Evolutionary conservation across 2,113 vertebrate genomes (phyloP).

Genomic region (Mormoops blainvillei): DNA sequence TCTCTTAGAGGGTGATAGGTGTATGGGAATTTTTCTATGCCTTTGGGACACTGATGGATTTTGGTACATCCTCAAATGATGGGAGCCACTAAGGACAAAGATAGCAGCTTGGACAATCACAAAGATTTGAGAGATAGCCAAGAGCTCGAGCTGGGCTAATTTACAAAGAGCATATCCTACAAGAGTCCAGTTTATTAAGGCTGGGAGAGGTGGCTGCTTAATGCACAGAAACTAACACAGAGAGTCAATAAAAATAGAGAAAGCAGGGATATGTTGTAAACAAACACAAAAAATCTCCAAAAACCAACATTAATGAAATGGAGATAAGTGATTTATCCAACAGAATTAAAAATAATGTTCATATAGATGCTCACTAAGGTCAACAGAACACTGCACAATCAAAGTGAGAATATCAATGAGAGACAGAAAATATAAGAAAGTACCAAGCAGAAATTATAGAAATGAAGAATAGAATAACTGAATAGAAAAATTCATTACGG

Average conservation of each 20-base stretch:
- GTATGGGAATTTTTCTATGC: not conserved
- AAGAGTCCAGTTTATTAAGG: not conserved
- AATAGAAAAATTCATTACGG: not conserved
- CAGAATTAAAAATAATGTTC: not conserved
- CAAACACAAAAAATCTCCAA: not conserved
- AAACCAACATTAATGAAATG: not conserved
- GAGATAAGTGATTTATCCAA: not conserved
- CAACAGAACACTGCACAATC: not conserved
- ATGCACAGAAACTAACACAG: not conserved
- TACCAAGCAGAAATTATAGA: not conserved
- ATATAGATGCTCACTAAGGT: not conserved
- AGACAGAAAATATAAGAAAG: not conserved
- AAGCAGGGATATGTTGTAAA: not conserved
- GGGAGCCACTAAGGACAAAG: not conserved
- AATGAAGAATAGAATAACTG: not conserved
- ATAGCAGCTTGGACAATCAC: too few species aligned
- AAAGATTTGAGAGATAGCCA: not conserved
- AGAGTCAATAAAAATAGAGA: not conserved
- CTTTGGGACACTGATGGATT: not conserved
- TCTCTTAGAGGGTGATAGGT: not conserved
- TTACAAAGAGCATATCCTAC: too few species aligned
- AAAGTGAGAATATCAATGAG: not conserved
- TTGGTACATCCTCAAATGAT: not conserved
- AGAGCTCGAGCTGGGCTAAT: not conserved
- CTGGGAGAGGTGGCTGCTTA: not conserved